Base-by-base conservation (phyloP, 2,888 invertebrate genomes). In the Oscheius onirici region DNA sequence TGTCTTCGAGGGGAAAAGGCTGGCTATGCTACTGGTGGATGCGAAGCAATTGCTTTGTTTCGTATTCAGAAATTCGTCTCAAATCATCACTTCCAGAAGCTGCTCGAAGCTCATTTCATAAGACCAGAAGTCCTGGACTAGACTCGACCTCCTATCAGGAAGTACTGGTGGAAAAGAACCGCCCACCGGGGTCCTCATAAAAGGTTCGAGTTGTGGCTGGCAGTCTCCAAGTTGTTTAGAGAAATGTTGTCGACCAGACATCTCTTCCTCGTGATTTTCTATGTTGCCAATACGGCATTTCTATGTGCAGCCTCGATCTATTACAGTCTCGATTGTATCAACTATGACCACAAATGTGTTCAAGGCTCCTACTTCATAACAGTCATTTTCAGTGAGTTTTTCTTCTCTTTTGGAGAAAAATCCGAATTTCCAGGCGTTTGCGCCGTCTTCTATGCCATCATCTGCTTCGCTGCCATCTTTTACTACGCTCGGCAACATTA, bases 221-320 rank as follows among this genome's bases (percentile, higher is more conserved):
- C n/a, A 46, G 8, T n/a, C 55, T 34, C 34, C 34, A 34, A 34
- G 34, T 34, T 34, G 34, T 34, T 34, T 49, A 22, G 22, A 49
- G 49, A 41, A 43, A 41, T 43, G 24, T 20, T 41, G 15, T 41
- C 60, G 11, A n/a, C 34, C 55, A 60, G 22, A 17, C 49, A 49
- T 17, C 10, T 22, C 20, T 11, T 60, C 17, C 60, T 60, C 20
- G 41, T 60, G 17, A 11, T 41, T 2, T 60, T 60, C 60, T 60
- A 43, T 41, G 60, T 60, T 20, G 44, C 24, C 20, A 60, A 43
- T n/a, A 60, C 60, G 24, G 60, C 60, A 43, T 22, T 60, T 43
- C 60, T 60, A 20, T 60, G 60, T 24, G 24, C 15, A 1, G 20
- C 26, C 13, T 60, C 60, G 17, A 43, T 41, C 1, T 41, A 43